These are phyloP conservation scores for Petrophora chlorosata DNA, from an alignment of 2,888 invertebrate species.

Conservation along the genomic window DNA sequence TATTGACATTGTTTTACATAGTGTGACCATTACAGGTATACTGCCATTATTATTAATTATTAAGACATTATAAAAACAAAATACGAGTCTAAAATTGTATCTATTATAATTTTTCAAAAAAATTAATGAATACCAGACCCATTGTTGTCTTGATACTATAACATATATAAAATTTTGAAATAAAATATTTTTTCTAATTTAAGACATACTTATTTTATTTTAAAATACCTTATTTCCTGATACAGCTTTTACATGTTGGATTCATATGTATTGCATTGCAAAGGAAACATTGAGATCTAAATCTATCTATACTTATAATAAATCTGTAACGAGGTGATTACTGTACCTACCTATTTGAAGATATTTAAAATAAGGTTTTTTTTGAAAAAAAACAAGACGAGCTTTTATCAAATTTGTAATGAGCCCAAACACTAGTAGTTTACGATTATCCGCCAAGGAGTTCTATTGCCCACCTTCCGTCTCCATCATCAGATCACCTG, in stretches of 20 bases:
- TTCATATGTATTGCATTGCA: neutral
- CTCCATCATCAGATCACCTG: no score
- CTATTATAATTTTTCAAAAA: constrained; percentile 30
- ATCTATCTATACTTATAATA: no score
- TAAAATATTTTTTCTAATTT: constrained; percentile 35
- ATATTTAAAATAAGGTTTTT: no score
- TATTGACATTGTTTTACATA: constrained; percentile 15
- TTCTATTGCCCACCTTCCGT: no score
- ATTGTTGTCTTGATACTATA: constrained; percentile 40
- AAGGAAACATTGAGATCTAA: no score
- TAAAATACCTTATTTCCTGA: neutral
- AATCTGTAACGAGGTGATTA: no score
- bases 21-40: constrained; percentile 23
- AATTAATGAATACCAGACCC: constrained; percentile 30
- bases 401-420: no score
- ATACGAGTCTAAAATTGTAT: constrained; percentile 17
- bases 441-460: no score
- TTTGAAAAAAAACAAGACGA: no score
- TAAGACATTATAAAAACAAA: constrained; percentile 17
- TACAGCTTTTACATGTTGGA: neutral
- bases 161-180: constrained; percentile 36
- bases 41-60: constrained; percentile 24
- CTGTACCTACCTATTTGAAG: no score
- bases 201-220: neutral
- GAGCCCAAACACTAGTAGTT: no score